phyloP scores from a whole-genome alignment of 2,888 invertebrate species.

The Tetragonula carbonaria region DNA sequence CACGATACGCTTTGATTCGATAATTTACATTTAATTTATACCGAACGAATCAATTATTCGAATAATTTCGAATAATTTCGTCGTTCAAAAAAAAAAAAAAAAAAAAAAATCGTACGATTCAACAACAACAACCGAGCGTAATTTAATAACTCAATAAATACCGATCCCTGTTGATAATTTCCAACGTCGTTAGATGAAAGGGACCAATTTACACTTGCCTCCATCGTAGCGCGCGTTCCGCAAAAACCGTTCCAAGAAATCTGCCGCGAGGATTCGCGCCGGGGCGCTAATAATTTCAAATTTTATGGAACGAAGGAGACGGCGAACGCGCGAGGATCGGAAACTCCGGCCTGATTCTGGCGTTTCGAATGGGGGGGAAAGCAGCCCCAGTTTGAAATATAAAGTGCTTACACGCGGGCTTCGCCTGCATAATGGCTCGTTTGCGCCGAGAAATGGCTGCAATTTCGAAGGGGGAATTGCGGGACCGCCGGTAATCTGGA shows the following conservation, averaged over 20 bases:
- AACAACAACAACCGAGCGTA: no score
- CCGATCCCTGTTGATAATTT: no score
- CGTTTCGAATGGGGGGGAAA: slow-evolving; percentile 44
- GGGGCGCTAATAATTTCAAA: neutral
- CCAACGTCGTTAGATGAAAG: no score
- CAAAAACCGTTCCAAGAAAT: neutral
- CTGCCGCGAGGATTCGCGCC: neutral
- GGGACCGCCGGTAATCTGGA: slow-evolving; percentile 64
- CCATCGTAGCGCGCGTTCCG: no score
- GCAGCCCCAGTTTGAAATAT: slow-evolving; percentile 66
- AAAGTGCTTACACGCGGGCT: slow-evolving; percentile 68
- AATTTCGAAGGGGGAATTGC: slow-evolving; percentile 67
- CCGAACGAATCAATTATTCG: no score
- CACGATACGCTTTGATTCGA: no score
- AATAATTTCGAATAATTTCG: no score
- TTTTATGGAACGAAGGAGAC: neutral
- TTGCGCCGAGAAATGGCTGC: slow-evolving; percentile 68
- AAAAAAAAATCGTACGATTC: no score
- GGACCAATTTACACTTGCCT: no score
- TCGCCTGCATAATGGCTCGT: slow-evolving; percentile 68
- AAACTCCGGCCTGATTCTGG: slow-evolving; percentile 21
- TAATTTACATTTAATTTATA: no score
- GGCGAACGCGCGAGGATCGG: slow-evolving; percentile 14
- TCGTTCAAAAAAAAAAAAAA: no score
- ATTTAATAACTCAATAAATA: no score